Base-by-base conservation (phyloP, 2,113 vertebrate genomes). In the Sminthopsis crassicaudata region DNA sequence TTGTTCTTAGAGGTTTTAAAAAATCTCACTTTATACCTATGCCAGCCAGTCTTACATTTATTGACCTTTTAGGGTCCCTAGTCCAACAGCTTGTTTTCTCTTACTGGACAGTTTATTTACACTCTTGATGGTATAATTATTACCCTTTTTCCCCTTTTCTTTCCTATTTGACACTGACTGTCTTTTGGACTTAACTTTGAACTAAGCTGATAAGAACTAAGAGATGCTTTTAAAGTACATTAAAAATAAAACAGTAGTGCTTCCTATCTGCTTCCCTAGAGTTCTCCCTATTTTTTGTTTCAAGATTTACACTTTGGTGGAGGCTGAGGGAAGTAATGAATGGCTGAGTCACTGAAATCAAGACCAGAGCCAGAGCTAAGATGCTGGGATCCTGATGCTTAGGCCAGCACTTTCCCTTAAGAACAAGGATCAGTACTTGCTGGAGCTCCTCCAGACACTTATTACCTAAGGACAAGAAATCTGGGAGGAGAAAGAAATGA, bases 31-130 rank as follows among this genome's bases (percentile, higher is more conserved):
- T 91, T 46, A 57, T 42, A 23, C 25, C 89, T 8, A 0, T 30
- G 94, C 55, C 52, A 11, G 22, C 92, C 84, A 91, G 48, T 54
- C 24, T 42, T 51, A 90, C 36, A 2, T 92, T 12, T 51, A 53
- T 91, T 91, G 95, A 48, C 14, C 36, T 30, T 54, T 3, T 14
- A 91, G 51, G 25, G 2, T 11, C 26, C 4, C 88, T 92, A 42
- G 11, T 89, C 88, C 52, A 48, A 2, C 94, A 90, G n/a, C 94
- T 96, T 97, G 96, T 96, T 97, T 96, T 92, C 94, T 97, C 96
- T 96, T 97, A 97, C 93, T 94, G 93, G 55, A 27, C 4, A 23
- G 0, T 0, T 42, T 36, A 42, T 95, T 97, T 94, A 95, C 94
- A 92, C 93, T 97, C 88, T 94, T 19, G 22, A 91, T 94, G 94